A percentile compares a stretch with the other conserved stretches of the same genome.
Evolutionary conservation across 2,113 vertebrate species (phyloP).

Genomic region (Myiopsitta monachus): DNA sequence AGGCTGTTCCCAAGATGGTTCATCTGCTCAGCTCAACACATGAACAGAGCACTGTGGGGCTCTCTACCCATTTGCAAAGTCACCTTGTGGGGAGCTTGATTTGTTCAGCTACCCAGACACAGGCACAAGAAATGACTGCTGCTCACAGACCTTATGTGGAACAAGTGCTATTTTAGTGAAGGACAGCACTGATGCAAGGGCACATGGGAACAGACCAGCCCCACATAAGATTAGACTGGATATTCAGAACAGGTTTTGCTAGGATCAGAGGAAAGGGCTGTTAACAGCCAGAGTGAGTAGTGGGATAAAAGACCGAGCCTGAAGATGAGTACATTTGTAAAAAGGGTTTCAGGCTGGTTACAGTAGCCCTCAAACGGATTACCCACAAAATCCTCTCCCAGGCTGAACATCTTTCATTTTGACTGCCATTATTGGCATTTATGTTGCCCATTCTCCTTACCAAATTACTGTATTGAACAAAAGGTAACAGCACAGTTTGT

Average conservation of each 20-base stretch:
- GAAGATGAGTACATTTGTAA: neutral
- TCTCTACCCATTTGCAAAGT: neutral
- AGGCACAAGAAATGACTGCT: neutral
- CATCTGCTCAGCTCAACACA: rapidly evolving
- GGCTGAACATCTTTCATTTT: neutral
- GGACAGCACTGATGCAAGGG: neutral
- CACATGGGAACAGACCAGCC: neutral
- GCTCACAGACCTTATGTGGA: rapidly evolving
- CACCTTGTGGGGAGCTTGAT: neutral
- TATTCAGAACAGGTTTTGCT: neutral
- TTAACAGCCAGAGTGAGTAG: neutral
- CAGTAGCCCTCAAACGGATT: rapidly evolving
- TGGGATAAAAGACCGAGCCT: neutral
- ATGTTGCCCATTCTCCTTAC: neutral
- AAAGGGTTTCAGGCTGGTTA: neutral
- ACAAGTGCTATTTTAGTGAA: neutral
- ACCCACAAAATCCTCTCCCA: neutral
- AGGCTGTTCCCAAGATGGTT: neutral
- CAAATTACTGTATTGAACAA: neutral
- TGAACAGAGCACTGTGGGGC: too few species aligned
- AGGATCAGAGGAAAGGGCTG: neutral
- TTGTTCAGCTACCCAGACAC: neutral
- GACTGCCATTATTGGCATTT: neutral
- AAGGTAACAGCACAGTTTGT: neutral
- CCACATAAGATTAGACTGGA: rapidly evolving